Conservation (phyloP, 37 sponge, comb jelly and placozoan genomes). For the Geodia barretti region DNA sequence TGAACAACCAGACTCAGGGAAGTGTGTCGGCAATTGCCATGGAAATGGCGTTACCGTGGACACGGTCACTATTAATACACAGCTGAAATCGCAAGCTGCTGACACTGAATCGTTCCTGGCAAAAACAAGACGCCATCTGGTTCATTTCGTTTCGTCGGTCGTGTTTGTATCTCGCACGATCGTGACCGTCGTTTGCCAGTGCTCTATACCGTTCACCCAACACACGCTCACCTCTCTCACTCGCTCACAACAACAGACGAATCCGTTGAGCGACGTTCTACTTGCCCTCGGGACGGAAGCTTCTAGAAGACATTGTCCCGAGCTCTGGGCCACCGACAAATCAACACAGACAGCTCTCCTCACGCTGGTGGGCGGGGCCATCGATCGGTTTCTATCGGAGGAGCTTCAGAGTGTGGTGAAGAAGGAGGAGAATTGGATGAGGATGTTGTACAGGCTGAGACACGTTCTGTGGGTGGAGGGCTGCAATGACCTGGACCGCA, state of each 20-base stretch:
- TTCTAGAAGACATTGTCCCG: constrained; percentile 34
- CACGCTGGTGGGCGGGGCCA: constrained; percentile 41
- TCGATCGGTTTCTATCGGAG: constrained; percentile 62
- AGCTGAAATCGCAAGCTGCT: neutral
- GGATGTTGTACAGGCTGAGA: constrained; percentile 62
- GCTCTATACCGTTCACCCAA: constrained; percentile 10
- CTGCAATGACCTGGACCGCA: neutral
- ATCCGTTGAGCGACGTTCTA: constrained; percentile 55
- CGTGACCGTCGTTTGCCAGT: neutral
- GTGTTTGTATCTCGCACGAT: neutral
- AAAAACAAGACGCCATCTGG: neutral
- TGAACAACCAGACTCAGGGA: neutral
- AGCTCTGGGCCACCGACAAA: constrained; percentile 59
- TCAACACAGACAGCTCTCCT: constrained; percentile 58
- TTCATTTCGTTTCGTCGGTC: neutral
- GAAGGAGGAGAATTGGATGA: constrained; percentile 56
- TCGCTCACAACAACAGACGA: constrained; percentile 1
- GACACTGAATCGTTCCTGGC: neutral
- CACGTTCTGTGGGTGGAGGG: constrained; percentile 77
- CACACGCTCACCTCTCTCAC: neutral
- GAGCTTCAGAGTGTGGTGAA: constrained; percentile 42
- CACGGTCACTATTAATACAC: neutral
- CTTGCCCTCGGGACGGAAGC: constrained; percentile 65
- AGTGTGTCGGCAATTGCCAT: neutral
- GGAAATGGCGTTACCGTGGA: neutral